phyloP scores from a whole-genome alignment of 2,113 vertebrate genomes.

The Nycticryphes semicollaris region DNA sequence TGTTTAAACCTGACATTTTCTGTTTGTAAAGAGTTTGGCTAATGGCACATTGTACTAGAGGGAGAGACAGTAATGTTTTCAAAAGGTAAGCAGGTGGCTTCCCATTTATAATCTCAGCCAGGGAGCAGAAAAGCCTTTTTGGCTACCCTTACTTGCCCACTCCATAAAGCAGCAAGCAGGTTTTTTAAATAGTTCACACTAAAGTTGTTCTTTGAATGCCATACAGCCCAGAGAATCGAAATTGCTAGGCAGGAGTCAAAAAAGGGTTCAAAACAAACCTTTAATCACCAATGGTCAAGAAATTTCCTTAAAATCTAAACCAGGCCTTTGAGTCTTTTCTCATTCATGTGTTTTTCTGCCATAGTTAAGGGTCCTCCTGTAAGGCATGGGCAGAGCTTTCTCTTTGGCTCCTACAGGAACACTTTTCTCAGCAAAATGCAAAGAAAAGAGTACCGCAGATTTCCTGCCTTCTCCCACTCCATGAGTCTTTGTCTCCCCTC shows the following conservation, averaged over 20 bases:
- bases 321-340: neutral
- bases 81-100: neutral
- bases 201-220: neutral
- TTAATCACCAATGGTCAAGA: neutral
- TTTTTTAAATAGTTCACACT: neutral
- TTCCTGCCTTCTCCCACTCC: accelerated
- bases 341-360: neutral
- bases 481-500: neutral
- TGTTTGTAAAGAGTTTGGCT: neutral
- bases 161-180: neutral
- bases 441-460: neutral
- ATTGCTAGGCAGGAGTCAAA: neutral
- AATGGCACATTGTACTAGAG: neutral
- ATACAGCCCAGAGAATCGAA: neutral
- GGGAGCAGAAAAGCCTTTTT: neutral
- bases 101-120: neutral
- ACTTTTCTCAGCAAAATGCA: neutral
- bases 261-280: neutral
- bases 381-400: neutral
- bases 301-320: neutral
- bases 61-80: neutral
- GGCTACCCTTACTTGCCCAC: neutral
- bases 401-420: neutral
- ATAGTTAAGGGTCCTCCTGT: neutral
- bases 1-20: neutral